A percentile compares a stretch with the other conserved stretches of the same genome.
Evolutionary conservation across 2,113 vertebrate genomes (phyloP).

Genomic region (Pseudorectes ferrugineus): DNA sequence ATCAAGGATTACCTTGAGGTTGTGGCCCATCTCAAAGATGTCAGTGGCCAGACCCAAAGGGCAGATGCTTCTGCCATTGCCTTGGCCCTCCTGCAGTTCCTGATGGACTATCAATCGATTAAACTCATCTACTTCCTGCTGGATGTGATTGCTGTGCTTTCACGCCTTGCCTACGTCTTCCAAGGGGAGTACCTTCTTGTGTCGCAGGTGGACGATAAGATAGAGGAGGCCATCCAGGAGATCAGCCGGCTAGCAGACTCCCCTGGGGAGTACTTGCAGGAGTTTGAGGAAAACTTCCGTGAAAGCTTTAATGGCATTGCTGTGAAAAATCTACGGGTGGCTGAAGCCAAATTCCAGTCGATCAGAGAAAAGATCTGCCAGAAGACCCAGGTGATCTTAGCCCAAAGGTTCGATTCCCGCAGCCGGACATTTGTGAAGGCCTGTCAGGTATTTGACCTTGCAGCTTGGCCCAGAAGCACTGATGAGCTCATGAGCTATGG

Average conservation of each 20-base stretch:
- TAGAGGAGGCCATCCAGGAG: constrained; percentile 92
- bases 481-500: constrained; percentile 88
- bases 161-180: constrained; percentile 89
- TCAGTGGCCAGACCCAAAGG: constrained; percentile 91
- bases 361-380: constrained; percentile 96
- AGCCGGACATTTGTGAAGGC: constrained; percentile 87
- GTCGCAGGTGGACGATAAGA: constrained; percentile 87
- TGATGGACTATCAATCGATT: constrained; percentile 94
- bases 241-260: constrained; percentile 88
- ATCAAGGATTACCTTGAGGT: constrained; percentile 97
- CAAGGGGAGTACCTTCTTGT: constrained; percentile 90
- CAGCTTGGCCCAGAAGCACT: constrained; percentile 83
- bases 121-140: constrained; percentile 96
- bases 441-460: constrained; percentile 88
- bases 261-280: constrained; percentile 91
- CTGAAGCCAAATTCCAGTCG: constrained; percentile 95
- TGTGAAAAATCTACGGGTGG: constrained; percentile 91
- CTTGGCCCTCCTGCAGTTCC: constrained; percentile 91
- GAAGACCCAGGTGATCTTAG: constrained; percentile 87
- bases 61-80: constrained; percentile 91
- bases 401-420: constrained; percentile 86
- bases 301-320: constrained; percentile 94
- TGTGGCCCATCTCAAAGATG: constrained; percentile 89
- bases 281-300: constrained; percentile 94
- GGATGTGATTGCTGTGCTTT: constrained; percentile 89